Evolutionary conservation across 1,140 invertebrate genomes (phyloP), one percentile per base, ranked within the genome.

Genomic region (Papilio aristodemus): DNA sequence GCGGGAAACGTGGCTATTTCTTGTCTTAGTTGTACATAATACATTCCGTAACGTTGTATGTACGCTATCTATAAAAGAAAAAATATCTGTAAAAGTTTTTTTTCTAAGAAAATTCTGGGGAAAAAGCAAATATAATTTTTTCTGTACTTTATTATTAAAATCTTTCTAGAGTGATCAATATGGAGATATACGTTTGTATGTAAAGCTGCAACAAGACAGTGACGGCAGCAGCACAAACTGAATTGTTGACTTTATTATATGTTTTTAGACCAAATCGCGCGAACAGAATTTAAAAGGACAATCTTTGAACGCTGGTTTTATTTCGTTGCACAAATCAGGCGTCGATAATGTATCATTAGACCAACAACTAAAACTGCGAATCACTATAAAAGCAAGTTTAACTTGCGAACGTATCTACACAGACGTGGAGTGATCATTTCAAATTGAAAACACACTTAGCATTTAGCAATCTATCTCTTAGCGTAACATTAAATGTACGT

Each of bases 1-100:
- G 39, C 63, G 63, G 63, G 63, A 66, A 66, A 66, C 27, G 27
- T 66, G 27, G 27, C 36, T 43, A 46, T 46, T 66, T 66, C 63
- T 66, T 66, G 63, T 36, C n/a, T 46, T 17, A 27, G 4, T 8
- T 46, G 11, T 10, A 50, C n/a, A 38, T 50, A 66, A 64, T 19
- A 43, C 13, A 19, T 8, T 50, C 25, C 13, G 41, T 66, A 32
- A 36, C 5, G 25, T n/a, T n/a, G n/a, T 46, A 32, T 14, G 6
- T 32, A 50, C 9, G 4, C n/a, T 37, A 14, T 7, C 10, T 13
- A 59, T 3, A 59, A 11, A 37, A 63, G 27, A 43, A n/a, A 8
- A 22, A 22, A 25, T 22, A 19, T 25, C 7, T 9, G 4, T 11
- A 57, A 57, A 57, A 38, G 10, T 63, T 39, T 25, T 6, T n/a